Conservation (phyloP, 2,113 vertebrate genomes). For the Vicugna pacos region DNA sequence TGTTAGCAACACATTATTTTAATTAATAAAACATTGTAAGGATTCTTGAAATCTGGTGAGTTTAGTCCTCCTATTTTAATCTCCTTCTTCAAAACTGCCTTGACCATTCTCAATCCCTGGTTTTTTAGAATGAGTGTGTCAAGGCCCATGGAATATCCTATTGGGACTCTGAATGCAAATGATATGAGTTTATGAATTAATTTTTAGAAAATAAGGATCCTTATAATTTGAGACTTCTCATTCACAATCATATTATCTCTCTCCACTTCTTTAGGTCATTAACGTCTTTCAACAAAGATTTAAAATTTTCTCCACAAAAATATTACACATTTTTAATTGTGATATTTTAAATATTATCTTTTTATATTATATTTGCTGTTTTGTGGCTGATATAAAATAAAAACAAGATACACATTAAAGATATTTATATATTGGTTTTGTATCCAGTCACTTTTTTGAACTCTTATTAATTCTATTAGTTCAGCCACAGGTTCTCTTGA, state of each 20-base stretch:
- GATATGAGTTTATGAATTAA: not conserved
- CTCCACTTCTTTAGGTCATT: not conserved
- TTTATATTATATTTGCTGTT: not conserved
- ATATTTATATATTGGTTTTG: not conserved
- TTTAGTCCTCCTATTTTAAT: not conserved
- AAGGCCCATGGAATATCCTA: not conserved
- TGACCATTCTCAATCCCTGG: not conserved
- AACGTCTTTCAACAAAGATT: not conserved
- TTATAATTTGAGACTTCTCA: not conserved
- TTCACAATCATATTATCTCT: not conserved
- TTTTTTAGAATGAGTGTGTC: not conserved
- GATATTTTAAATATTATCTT: not conserved
- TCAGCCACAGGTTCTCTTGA: not conserved
- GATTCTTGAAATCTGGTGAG: not conserved
- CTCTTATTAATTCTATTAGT: not conserved
- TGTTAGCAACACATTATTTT: not conserved
- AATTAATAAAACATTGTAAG: not conserved
- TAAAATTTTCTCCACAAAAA: not conserved
- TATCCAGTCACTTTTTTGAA: not conserved
- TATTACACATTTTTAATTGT: not conserved
- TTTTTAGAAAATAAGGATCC: conserved; percentile 14
- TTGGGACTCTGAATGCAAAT: not conserved
- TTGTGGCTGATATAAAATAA: not conserved
- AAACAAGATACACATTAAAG: not conserved
- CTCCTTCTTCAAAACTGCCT: not conserved